A percentile compares a stretch with the other conserved stretches of the same genome.
phyloP scores from a whole-genome alignment of 1,140 invertebrate species.

The Diorhabda sublineata region DNA sequence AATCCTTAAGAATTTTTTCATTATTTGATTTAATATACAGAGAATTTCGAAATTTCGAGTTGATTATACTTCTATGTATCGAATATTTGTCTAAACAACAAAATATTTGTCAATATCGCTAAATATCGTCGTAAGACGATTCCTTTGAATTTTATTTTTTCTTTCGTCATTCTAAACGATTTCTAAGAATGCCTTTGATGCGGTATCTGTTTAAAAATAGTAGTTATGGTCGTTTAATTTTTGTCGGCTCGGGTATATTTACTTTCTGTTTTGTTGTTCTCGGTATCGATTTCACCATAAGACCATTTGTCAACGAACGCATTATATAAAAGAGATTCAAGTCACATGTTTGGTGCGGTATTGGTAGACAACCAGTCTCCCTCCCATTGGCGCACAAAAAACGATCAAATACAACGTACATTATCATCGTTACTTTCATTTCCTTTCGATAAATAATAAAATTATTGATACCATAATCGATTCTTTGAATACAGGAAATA shows the following conservation, averaged over 20 bases:
- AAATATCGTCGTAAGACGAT: no score
- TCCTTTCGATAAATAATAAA: no score
- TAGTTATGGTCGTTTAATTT: slow-evolving; percentile 1
- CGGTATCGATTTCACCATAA: background rate
- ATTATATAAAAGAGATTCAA: background rate
- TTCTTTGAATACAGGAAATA: no score
- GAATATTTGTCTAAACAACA: no score
- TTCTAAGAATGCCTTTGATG: background rate
- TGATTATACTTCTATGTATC: no score
- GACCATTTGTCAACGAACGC: slow-evolving; percentile 1
- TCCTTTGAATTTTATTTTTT: background rate
- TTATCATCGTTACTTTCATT: no score
- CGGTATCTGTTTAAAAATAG: background rate
- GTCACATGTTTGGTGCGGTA: background rate
- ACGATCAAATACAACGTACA: no score
- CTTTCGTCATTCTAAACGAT: background rate
- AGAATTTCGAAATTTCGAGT: no score
- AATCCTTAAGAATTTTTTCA: no score
- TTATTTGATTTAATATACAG: no score
- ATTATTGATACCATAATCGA: no score
- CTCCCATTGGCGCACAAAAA: background rate
- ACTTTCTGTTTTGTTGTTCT: background rate
- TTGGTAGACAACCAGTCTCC: background rate
- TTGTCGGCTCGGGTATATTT: background rate
- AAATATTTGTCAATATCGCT: no score